A percentile compares a stretch with the other conserved stretches of the same genome.
These are phyloP conservation scores for Hydrophis major DNA, from an alignment of 2,797 vertebrate genomes.

Conservation along the genomic window DNA sequence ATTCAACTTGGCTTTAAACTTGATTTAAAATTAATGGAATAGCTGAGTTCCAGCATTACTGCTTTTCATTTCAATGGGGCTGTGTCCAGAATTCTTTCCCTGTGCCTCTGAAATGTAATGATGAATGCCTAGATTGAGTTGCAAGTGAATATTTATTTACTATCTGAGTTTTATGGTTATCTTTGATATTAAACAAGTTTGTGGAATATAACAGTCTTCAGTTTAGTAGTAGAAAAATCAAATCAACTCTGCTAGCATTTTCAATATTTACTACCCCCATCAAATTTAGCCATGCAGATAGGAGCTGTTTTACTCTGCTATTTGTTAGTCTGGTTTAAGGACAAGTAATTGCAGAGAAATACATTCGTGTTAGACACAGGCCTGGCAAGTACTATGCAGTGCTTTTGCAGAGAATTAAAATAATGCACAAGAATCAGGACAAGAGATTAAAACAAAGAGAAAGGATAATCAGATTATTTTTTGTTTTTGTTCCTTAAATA, in stretches of 20 bases:
- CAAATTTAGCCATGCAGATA: conserved; percentile 30
- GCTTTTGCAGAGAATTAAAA: conserved; percentile 27
- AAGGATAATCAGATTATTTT: conserved; percentile 25
- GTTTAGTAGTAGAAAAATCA: conserved; percentile 33
- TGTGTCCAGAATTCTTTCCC: not conserved
- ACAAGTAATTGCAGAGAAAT: conserved; percentile 34
- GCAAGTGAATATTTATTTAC: not conserved
- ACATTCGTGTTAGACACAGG: conserved; percentile 10
- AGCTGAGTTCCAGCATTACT: not conserved
- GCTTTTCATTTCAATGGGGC: not conserved
- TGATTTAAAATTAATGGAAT: not conserved
- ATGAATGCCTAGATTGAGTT: not conserved
- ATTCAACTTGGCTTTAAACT: not conserved
- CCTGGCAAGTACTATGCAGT: conserved; percentile 6
- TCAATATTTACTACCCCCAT: conserved; percentile 29
- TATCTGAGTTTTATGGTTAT: conserved; percentile 36
- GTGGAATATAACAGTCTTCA: conserved; percentile 39
- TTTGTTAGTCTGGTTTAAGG: conserved; percentile 19
- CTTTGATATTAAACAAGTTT: conserved; percentile 48
- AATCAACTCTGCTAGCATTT: conserved; percentile 17
- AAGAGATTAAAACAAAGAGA: conserved; percentile 1
- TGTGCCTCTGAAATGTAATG: not conserved
- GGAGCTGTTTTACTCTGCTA: conserved; percentile 36
- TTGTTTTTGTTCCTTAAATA: conserved; percentile 31
- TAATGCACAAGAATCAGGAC: conserved; percentile 29